phyloP scores from a whole-genome alignment of 2,797 vertebrate species.

The Muraenolepis orangiensis region DNA sequence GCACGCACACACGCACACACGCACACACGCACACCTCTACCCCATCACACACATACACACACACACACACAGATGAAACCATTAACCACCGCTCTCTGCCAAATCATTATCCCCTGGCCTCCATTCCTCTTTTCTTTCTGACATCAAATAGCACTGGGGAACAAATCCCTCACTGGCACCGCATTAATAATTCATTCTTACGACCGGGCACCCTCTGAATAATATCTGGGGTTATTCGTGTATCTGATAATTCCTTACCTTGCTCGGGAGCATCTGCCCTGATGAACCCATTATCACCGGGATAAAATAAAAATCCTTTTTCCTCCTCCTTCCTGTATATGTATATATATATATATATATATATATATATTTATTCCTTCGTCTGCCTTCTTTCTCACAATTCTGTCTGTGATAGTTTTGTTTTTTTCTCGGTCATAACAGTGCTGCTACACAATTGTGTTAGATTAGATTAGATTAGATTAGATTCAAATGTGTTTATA shows the following conservation, averaged over 20 bases:
- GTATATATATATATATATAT: too few relatives aligned
- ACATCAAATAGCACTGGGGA: conserved; percentile 47
- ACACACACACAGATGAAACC: conserved; percentile 19
- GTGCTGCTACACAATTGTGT: background rate
- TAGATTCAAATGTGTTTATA: too few relatives aligned
- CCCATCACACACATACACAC: conserved; percentile 20
- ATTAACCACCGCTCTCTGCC: conserved; percentile 9
- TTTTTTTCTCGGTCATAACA: background rate
- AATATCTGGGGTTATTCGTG: conserved; percentile 54
- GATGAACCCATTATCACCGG: conserved; percentile 29
- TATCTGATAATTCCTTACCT: conserved; percentile 47
- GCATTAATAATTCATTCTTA: conserved; percentile 47
- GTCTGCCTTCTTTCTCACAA: background rate
- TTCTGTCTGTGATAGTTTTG: background rate
- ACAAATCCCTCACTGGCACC: conserved; percentile 42
- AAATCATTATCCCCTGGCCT: background rate
- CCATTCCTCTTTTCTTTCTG: conserved; percentile 29
- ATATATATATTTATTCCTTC: too few relatives aligned
- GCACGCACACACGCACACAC: too few relatives aligned
- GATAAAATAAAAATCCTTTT: background rate
- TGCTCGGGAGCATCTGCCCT: conserved; percentile 36
- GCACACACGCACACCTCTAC: conserved; percentile 17
- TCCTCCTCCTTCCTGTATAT: too few relatives aligned
- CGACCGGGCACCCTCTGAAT: conserved; percentile 43
- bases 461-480: too few relatives aligned